Evolutionary conservation across 2,888 invertebrate species (phyloP).

Genomic region (Drosophila demipolita): DNA sequence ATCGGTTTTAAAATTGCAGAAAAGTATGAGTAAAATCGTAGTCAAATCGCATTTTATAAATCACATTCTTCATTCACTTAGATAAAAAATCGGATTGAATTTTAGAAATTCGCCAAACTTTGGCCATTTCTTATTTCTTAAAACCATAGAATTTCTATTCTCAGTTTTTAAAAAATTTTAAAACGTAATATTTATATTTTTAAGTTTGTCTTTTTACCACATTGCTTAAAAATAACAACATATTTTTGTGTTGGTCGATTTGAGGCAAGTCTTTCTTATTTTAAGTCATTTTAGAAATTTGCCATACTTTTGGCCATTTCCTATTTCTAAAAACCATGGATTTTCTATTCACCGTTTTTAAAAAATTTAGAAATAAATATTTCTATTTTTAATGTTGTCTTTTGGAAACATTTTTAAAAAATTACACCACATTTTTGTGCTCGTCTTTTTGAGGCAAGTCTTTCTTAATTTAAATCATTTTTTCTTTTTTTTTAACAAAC

Average conservation of each 20-base stretch:
- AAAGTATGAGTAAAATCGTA: background rate
- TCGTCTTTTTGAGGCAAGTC: background rate
- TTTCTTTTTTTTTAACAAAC: background rate
- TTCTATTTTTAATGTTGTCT: no score
- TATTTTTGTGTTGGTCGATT: background rate
- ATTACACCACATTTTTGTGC: background rate
- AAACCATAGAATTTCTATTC: background rate
- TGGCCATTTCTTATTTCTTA: background rate
- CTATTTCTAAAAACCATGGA: no score
- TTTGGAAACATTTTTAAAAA: background rate
- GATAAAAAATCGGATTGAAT: background rate
- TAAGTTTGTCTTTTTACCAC: background rate
- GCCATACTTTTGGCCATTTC: no score
- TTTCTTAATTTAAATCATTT: accelerated
- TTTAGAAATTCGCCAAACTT: no score
- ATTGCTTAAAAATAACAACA: background rate
- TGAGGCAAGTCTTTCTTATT: no score
- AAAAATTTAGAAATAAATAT: no score
- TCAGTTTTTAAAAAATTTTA: background rate
- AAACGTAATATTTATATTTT: background rate
- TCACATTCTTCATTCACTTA: slow-evolving; percentile 30
- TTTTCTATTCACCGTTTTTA: no score
- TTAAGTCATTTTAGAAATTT: no score
- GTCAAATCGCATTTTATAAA: slow-evolving; percentile 50
- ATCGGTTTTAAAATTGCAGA: background rate